Percentiles rank a stretch among this genome's conserved stretches.
phyloP scores from a whole-genome alignment of 1,140 invertebrate genomes.

The Drosophila bocki region DNA sequence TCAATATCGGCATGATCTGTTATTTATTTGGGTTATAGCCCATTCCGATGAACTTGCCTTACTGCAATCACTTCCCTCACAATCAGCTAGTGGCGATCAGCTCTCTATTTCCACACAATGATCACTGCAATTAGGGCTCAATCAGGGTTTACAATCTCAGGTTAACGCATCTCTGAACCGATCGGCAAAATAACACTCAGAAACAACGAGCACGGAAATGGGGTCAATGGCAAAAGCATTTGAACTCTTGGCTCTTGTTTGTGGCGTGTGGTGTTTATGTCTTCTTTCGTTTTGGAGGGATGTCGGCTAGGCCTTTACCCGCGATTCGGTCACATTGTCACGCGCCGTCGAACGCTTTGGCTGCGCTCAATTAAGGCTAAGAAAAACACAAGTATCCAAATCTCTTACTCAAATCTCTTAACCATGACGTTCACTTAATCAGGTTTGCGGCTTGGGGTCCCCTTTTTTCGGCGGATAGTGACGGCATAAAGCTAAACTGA shows the following conservation, averaged over 20 bases:
- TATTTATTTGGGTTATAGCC: constrained; percentile 30
- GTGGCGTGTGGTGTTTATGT: constrained; percentile 8
- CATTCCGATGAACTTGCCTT: constrained; percentile 38
- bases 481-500: constrained; percentile 44
- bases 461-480: constrained; percentile 15
- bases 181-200: constrained; percentile 23
- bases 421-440: constrained; percentile 61
- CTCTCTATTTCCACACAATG: constrained; percentile 37
- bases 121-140: constrained; percentile 65
- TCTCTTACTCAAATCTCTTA: constrained; percentile 12
- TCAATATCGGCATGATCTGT: constrained; percentile 29
- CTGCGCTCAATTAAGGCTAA: constrained; percentile 57
- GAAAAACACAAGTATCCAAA: constrained; percentile 31
- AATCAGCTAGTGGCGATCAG: constrained; percentile 39
- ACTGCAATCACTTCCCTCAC: constrained; percentile 59
- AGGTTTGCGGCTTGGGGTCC: constrained; percentile 30
- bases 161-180: constrained; percentile 24
- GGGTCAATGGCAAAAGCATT: constrained; percentile 81
- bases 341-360: constrained; percentile 51
- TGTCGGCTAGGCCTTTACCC: constrained; percentile 12
- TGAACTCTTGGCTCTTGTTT: constrained; percentile 66
- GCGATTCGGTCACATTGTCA: constrained; percentile 69
- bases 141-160: constrained; percentile 32
- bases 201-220: constrained; percentile 37
- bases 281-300: constrained; percentile 27